Evolutionary conservation across 2,888 invertebrate species (phyloP).

Genomic region (Drosophila algonquin): DNA sequence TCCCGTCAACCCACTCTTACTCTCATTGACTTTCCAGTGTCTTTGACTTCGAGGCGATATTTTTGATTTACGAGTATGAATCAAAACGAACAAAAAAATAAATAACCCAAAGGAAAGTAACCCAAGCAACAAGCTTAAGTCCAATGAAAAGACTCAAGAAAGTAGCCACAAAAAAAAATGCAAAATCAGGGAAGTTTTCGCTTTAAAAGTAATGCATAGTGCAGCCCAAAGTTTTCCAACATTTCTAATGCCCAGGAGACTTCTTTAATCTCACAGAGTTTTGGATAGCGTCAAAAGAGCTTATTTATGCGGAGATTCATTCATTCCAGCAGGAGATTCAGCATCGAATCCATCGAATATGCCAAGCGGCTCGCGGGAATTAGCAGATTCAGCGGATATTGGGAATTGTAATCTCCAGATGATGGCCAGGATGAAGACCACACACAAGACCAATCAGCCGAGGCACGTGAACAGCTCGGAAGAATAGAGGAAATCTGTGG

Average conservation of each 20-base stretch:
- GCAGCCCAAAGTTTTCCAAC: background rate
- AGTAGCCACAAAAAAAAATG: background rate
- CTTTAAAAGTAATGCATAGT: background rate
- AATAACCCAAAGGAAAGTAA: background rate
- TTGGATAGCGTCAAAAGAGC: too few relatives aligned
- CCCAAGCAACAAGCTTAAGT: background rate
- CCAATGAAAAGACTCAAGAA: background rate
- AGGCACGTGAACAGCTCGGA: constrained; percentile 44
- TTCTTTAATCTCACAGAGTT: too few relatives aligned
- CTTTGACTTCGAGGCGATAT: background rate
- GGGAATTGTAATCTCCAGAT: background rate
- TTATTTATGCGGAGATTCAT: too few relatives aligned
- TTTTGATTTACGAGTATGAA: too few relatives aligned
- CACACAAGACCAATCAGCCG: constrained; percentile 14
- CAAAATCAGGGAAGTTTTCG: background rate
- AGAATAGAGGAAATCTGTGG: constrained; percentile 43
- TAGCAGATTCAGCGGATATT: background rate
- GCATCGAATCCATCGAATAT: background rate
- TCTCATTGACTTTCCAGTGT: background rate
- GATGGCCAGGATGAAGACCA: background rate
- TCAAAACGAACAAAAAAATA: background rate
- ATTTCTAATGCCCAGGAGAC: too few relatives aligned
- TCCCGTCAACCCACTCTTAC: background rate
- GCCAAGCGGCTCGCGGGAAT: background rate
- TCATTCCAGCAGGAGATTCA: background rate